These are phyloP conservation scores for Drosophila fuyamai DNA, from an alignment of 1,140 invertebrate genomes.

Conservation along the genomic window DNA sequence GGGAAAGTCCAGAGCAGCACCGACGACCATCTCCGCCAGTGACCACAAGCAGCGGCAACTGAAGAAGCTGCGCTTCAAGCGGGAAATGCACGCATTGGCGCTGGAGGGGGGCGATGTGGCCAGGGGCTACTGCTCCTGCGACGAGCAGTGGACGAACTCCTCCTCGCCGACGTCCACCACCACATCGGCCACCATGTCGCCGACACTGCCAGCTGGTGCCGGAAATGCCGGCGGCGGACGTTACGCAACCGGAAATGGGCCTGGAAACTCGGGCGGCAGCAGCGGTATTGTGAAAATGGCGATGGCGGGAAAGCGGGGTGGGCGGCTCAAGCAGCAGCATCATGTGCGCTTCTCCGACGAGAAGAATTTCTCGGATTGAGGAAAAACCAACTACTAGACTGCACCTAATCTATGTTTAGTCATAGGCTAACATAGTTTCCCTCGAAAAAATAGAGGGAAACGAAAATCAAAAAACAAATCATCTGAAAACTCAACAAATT, in stretches of 20 bases:
- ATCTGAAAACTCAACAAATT: conserved; percentile 37
- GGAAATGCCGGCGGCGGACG: conserved; percentile 30
- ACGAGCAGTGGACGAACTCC: conserved; percentile 80
- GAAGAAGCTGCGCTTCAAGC: conserved; percentile 67
- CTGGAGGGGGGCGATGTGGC: conserved; percentile 78
- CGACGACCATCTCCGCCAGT: conserved; percentile 14
- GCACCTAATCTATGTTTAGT: conserved; percentile 79
- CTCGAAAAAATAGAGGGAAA: neutral
- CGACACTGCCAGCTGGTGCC: conserved; percentile 35
- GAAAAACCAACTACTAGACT: conserved; percentile 71
- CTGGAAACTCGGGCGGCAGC: conserved; percentile 45
- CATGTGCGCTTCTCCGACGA: conserved; percentile 83
- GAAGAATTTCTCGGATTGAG: conserved; percentile 81
- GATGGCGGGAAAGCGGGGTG: conserved; percentile 26
- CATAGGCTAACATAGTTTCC: conserved; percentile 33
- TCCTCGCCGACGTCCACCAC: conserved; percentile 69
- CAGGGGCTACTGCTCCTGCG: conserved; percentile 79
- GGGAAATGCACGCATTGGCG: conserved; percentile 72
- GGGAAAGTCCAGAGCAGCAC: neutral
- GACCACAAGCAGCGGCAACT: conserved; percentile 55
- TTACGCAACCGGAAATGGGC: conserved; percentile 37
- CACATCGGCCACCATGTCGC: conserved; percentile 65
- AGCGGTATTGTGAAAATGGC: conserved; percentile 65
- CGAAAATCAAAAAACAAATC: conserved; percentile 33
- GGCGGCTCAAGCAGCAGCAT: conserved; percentile 77